Evolutionary conservation across 2,797 vertebrate genomes (phyloP).

Genomic region (Vespertilio murinus): DNA sequence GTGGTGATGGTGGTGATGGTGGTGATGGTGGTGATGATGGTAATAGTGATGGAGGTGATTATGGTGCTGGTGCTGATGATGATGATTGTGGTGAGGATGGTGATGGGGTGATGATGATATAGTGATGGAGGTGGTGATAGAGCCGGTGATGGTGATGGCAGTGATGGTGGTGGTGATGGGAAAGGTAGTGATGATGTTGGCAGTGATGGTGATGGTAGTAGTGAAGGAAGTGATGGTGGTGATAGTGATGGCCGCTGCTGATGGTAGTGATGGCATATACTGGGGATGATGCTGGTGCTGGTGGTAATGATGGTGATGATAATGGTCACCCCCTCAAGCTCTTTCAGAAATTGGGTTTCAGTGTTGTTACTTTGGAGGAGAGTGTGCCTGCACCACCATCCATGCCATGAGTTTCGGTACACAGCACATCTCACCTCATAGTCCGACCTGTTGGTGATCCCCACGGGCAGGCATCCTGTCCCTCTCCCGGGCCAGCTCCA

Average conservation of each 20-base stretch:
- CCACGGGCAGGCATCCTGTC: not conserved
- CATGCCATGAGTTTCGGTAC: not conserved
- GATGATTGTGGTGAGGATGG: not conserved
- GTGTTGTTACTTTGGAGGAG: not conserved
- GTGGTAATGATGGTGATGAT: not conserved
- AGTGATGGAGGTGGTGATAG: not conserved
- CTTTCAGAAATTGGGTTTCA: not conserved
- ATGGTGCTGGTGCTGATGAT: not conserved
- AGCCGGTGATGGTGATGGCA: accelerated
- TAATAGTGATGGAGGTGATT: too few species aligned
- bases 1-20: not conserved
- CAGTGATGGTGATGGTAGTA: accelerated
- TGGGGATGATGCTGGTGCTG: not conserved
- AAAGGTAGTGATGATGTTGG: accelerated
- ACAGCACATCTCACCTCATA: not conserved
- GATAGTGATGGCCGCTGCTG: too few species aligned
- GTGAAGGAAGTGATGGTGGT: too few species aligned
- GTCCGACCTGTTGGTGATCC: not conserved
- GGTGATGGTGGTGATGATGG: not conserved
- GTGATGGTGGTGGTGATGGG: too few species aligned
- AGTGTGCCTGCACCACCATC: not conserved
- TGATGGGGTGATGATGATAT: not conserved
- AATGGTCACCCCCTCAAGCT: not conserved
- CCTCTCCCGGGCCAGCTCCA: not conserved
- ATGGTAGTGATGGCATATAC: not conserved